Base-by-base conservation (phyloP, 2,888 invertebrate genomes). In the Cataglyphis livida region DNA sequence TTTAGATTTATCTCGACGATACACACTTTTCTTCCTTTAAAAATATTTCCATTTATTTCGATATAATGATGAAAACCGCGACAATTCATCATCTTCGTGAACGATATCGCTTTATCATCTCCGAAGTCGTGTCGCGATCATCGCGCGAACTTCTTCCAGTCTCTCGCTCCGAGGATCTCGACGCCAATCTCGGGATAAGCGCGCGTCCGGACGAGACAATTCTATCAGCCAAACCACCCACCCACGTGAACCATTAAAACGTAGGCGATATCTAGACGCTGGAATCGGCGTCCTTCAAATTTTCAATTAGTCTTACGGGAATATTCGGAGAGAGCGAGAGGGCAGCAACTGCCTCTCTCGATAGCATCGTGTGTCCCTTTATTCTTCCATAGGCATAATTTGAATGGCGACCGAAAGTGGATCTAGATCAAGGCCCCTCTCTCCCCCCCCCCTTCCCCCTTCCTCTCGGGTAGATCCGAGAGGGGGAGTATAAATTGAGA, bases 341-440 rank as follows among this genome's bases (percentile, higher is more conserved):
- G 48, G n/a, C 32, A 44, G 32, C 32, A 21, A 15, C 28, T 18
- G 6, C 12, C 3, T 28, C 62, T 6, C 4, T 25, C 41, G 62
- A 73, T 54, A 81, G 44, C 41, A 65, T 75, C 74, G 32, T 35
- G 28, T 62, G 62, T 62, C 62, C 38, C 25, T 81, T 81, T 81
- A 74, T 81, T 78, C 54, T 81, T 78, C 35, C 62, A n/a, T 35
- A 18, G 61, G n/a, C 41, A 68, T 25, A 25, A 78, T 78, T 68
- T 68, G 78, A 78, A 78, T 78, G 44, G 32, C 78, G 78, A 78
- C 68, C 88, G 86, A 88, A 87, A 89, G 84, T 87, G 89, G 87
- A 89, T 89, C 89, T 89, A 88, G 88, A 89, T 89, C 89, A 85
- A 84, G 78, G 79, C 88, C 59, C 35, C 38, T n/a, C 41, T 82